These are phyloP conservation scores for Portevinia maculata DNA, from an alignment of 2,888 invertebrate species.

Conservation along the genomic window DNA sequence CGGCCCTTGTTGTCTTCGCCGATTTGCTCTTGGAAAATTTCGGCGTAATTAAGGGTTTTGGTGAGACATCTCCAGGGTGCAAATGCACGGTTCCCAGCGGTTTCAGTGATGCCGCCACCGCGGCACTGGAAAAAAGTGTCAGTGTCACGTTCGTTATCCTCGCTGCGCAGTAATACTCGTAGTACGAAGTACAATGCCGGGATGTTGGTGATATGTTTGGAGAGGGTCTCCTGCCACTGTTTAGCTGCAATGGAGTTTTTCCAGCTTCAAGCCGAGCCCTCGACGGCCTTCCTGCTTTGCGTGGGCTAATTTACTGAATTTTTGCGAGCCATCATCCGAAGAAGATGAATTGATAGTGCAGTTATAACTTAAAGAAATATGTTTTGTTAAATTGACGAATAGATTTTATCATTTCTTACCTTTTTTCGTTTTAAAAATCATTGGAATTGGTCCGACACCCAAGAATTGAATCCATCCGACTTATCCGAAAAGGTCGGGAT, in stretches of 20 bases:
- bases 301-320: constrained; percentile 91
- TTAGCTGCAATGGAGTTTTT: constrained; percentile 85
- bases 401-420: background rate
- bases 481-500: no score
- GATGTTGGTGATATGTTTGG: constrained; percentile 80
- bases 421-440: constrained; percentile 4
- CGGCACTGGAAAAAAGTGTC: constrained; percentile 81
- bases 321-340: constrained; percentile 58
- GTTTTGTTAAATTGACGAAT: background rate
- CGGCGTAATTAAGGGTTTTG: constrained; percentile 89
- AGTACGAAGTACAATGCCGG: constrained; percentile 88
- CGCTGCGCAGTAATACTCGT: constrained; percentile 80
- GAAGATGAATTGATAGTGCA: constrained; percentile 25
- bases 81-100: constrained; percentile 84
- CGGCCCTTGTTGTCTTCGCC: constrained; percentile 85
- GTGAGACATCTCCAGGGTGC: constrained; percentile 86
- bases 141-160: constrained; percentile 78
- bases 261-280: constrained; percentile 90
- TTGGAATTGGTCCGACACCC: no score
- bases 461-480: no score
- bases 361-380: background rate
- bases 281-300: constrained; percentile 92
- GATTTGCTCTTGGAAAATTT: constrained; percentile 87
- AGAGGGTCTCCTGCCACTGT: constrained; percentile 86
- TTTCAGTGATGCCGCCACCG: constrained; percentile 82